Evolutionary conservation across 2,113 vertebrate species (phyloP).

Genomic region (Boulengeromyrus knoepffleri): DNA sequence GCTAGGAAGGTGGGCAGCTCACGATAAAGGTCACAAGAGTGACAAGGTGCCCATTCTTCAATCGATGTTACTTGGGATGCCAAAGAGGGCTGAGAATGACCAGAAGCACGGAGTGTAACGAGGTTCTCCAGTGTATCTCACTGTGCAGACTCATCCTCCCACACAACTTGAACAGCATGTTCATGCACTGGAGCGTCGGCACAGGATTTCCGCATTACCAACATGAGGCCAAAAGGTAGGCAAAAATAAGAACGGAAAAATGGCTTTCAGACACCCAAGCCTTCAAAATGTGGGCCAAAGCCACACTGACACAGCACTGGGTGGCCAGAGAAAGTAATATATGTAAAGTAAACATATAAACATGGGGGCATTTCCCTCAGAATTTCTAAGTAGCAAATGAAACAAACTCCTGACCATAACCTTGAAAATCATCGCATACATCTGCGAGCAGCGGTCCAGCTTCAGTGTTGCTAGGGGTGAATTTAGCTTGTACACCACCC

Average conservation of each 20-base stretch:
- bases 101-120: neutral
- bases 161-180: neutral
- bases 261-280: neutral
- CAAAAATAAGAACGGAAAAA: constrained; percentile 8
- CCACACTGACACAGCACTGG: constrained; percentile 10
- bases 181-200: neutral
- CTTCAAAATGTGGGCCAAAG: constrained; percentile 17
- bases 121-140: neutral
- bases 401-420: constrained; percentile 13
- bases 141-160: neutral
- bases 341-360: neutral
- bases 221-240: constrained; percentile 1
- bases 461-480: constrained; percentile 22
- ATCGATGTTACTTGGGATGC: constrained; percentile 21
- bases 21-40: constrained; percentile 35
- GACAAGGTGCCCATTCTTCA: constrained; percentile 34
- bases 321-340: constrained; percentile 4
- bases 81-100: neutral
- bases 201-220: constrained; percentile 1
- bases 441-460: constrained; percentile 2
- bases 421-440: constrained; percentile 22
- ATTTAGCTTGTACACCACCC: constrained; percentile 37
- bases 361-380: neutral
- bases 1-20: constrained; percentile 17
- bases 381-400: constrained; percentile 17